A percentile compares a stretch with the other conserved stretches of the same genome.
These are phyloP conservation scores for Coptodon rendalli DNA, from an alignment of 2,113 vertebrate species.

Conservation along the genomic window DNA sequence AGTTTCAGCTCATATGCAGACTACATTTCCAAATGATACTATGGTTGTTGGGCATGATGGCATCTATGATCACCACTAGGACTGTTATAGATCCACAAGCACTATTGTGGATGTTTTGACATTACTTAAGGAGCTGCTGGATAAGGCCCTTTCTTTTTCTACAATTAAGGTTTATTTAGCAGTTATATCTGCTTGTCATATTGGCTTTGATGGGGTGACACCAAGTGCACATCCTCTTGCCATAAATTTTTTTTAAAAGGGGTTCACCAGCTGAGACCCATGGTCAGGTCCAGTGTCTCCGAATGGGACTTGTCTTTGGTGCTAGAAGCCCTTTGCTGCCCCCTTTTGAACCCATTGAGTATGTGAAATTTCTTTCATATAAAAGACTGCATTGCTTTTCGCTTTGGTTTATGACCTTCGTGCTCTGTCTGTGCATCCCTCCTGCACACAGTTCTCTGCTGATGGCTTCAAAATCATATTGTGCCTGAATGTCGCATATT, in stretches of 20 bases:
- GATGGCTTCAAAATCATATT: neutral
- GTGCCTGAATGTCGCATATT: neutral
- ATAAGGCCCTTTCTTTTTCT: neutral
- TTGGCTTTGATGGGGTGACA: no score
- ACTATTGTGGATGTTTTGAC: neutral
- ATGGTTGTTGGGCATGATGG: accelerated
- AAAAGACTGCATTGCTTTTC: neutral
- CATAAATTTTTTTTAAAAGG: no score
- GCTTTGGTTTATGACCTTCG: neutral
- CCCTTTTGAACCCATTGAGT: neutral
- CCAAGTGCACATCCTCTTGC: no score
- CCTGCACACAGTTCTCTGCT: neutral
- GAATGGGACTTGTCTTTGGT: neutral
- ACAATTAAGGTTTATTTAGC: neutral
- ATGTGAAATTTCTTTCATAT: neutral
- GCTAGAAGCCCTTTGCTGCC: neutral
- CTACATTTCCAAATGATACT: neutral
- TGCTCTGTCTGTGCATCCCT: neutral
- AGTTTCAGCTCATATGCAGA: neutral
- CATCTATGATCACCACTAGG: neutral
- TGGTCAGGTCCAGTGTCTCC: accelerated
- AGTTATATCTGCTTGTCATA: no score
- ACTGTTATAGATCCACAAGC: neutral
- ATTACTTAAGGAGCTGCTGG: neutral
- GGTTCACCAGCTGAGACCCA: neutral